phyloP scores from a whole-genome alignment of 1,140 invertebrate genomes.

The Trichonephila inaurata region DNA sequence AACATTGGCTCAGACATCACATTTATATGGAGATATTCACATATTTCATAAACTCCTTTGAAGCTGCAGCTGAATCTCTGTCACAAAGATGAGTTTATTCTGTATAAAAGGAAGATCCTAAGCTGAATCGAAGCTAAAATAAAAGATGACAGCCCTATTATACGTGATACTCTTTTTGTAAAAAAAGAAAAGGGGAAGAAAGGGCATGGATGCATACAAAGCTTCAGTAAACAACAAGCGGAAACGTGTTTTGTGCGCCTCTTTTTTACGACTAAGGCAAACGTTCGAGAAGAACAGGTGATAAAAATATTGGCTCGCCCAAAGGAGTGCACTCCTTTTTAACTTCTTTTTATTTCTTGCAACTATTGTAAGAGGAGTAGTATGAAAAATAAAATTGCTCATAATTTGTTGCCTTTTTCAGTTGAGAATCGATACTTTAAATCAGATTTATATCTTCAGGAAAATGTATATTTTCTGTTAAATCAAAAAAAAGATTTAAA shows the following conservation, averaged over 20 bases:
- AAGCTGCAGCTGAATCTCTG: neutral
- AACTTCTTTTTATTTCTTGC: no score
- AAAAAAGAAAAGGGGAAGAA: conserved; percentile 16
- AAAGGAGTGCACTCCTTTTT: neutral
- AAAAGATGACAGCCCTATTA: conserved; percentile 43
- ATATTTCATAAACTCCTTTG: no score
- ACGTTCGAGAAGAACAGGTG: conserved; percentile 48
- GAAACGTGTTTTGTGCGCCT: conserved; percentile 42
- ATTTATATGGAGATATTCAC: no score
- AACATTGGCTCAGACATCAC: no score
- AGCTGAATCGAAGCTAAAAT: conserved; percentile 4
- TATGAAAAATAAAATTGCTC: no score
- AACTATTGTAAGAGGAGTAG: no score
- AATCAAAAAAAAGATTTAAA: no score
- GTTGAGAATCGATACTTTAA: no score
- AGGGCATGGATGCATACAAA: neutral
- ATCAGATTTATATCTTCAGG: no score
- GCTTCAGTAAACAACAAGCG: conserved; percentile 54
- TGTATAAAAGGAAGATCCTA: conserved; percentile 22
- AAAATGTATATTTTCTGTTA: no score
- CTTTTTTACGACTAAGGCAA: conserved; percentile 13
- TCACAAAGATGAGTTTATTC: neutral
- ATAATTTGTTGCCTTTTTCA: no score
- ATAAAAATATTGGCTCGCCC: conserved; percentile 4
- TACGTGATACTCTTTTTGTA: neutral